A percentile compares a stretch with the other conserved stretches of the same genome.
These are phyloP conservation scores for Gobius niger DNA, from an alignment of 2,113 vertebrate species.

Conservation along the genomic window DNA sequence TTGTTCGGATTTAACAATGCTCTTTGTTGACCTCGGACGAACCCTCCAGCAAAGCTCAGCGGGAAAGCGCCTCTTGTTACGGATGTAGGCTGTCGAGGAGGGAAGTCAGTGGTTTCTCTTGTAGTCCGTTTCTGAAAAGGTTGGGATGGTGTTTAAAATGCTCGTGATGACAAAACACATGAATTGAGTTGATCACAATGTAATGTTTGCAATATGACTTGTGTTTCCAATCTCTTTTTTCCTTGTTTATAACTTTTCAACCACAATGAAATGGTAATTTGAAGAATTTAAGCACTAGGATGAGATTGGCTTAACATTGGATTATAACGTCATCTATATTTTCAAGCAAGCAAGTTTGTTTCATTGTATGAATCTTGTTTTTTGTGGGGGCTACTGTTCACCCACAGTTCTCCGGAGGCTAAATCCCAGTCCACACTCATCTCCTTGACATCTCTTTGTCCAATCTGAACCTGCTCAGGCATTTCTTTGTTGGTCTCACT, in stretches of 20 bases:
- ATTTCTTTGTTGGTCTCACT: conserved; percentile 33
- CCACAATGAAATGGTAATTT: no score
- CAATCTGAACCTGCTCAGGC: conserved; percentile 34
- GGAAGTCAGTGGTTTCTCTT: conserved; percentile 11
- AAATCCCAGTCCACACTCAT: conserved; percentile 35
- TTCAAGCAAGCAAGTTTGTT: no score
- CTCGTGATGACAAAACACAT: no score
- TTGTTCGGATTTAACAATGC: conserved; percentile 1
- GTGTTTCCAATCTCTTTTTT: no score
- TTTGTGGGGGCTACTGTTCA: no score
- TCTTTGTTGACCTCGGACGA: conserved; percentile 10
- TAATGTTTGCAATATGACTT: no score
- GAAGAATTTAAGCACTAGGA: no score
- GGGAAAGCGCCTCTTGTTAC: background rate
- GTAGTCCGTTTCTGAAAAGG: background rate
- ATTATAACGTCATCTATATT: no score
- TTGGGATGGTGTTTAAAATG: background rate
- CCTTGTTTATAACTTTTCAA: no score
- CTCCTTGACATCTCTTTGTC: conserved; percentile 48
- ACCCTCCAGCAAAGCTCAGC: conserved; percentile 13
- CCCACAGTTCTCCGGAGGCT: conserved; percentile 26
- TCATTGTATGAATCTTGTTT: no score
- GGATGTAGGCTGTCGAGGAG: conserved; percentile 18
- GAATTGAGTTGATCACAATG: no score
- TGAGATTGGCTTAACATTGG: no score